Evolutionary conservation across 2,888 invertebrate genomes (phyloP).

Genomic region (Subacronicta megacephala): DNA sequence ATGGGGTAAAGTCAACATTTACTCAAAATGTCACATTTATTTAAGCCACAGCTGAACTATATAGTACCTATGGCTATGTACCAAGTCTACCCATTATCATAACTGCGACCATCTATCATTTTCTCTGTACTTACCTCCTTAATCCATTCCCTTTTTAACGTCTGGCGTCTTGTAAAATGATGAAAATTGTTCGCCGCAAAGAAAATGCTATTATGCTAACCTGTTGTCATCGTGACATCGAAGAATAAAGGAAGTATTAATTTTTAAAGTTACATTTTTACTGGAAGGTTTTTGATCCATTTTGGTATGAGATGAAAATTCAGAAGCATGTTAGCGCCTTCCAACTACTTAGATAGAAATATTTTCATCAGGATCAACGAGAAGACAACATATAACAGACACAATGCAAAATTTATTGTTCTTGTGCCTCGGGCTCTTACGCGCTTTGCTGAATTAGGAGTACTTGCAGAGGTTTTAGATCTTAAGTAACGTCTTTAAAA

Average conservation of each 20-base stretch:
- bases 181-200: constrained; percentile 35
- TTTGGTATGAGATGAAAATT: no score
- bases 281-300: not conserved
- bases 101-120: constrained; percentile 38
- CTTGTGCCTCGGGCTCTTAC: no score
- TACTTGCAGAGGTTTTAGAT: no score
- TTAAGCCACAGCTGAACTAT: constrained; percentile 29
- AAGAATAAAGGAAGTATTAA: constrained; percentile 6
- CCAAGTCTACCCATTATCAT: constrained; percentile 9
- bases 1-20: constrained; percentile 14
- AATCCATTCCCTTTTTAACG: constrained; percentile 35
- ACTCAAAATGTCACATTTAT: constrained; percentile 30
- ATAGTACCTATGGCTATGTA: no score
- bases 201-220: constrained; percentile 41
- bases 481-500: no score
- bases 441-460: no score
- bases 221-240: constrained; percentile 17
- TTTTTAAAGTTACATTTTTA: not conserved
- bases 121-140: constrained; percentile 13
- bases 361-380: no score
- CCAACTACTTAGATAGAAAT: no score
- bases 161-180: constrained; percentile 30
- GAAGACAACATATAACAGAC: no score
- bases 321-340: no score
- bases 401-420: no score